These are phyloP conservation scores for Contarinia nasturtii DNA, from an alignment of 1,140 invertebrate species.

Conservation along the genomic window DNA sequence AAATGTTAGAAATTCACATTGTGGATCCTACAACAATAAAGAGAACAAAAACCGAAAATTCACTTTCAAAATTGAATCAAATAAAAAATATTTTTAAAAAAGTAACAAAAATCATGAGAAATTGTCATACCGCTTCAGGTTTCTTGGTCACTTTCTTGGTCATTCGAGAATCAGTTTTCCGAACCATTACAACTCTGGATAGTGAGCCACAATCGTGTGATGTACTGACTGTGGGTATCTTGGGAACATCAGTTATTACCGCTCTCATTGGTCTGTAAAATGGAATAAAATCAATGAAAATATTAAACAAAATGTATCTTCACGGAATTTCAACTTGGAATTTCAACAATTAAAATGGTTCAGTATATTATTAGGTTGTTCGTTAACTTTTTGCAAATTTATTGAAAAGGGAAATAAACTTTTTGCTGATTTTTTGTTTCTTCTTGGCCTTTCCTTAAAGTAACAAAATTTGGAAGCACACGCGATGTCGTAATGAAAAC, in stretches of 20 bases:
- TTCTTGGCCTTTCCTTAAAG: too few relatives aligned
- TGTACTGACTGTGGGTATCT: constrained; percentile 4
- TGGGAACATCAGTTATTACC: constrained; percentile 1
- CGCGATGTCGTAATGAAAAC: too few relatives aligned
- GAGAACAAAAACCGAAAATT: too few relatives aligned
- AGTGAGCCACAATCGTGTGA: constrained; percentile 32
- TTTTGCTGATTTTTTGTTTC: too few relatives aligned
- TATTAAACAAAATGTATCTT: not conserved
- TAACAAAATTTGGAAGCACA: too few relatives aligned
- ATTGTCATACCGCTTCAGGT: not conserved
- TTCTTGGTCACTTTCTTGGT: constrained; percentile 6
- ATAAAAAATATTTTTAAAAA: not conserved
- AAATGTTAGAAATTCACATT: constrained; percentile 33
- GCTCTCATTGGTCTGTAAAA: constrained; percentile 2
- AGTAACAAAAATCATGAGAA: not conserved
- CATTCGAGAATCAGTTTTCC: constrained; percentile 37
- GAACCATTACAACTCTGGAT: constrained; percentile 39
- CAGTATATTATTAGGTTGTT: too few relatives aligned
- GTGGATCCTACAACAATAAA: constrained; percentile 15
- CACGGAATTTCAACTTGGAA: too few relatives aligned
- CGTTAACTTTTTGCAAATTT: too few relatives aligned
- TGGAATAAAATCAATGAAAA: not conserved
- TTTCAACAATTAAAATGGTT: too few relatives aligned
- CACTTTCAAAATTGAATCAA: too few relatives aligned
- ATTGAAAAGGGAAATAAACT: too few relatives aligned